Base-by-base conservation (phyloP, 1,140 invertebrate species). In the Caerostris extrusa region DNA sequence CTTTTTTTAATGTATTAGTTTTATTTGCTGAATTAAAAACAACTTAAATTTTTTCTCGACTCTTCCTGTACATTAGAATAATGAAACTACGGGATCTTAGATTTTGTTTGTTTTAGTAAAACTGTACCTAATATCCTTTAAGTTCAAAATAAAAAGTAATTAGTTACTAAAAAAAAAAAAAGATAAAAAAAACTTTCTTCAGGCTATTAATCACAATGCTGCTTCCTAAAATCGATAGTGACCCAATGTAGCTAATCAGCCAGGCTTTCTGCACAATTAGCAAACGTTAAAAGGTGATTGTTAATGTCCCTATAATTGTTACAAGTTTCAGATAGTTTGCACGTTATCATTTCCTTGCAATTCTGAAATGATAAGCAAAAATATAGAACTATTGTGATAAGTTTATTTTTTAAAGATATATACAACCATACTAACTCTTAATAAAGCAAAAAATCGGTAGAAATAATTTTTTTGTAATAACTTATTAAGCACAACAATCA, bases 241-340 rank as follows among this genome's bases (percentile, higher is more conserved):
- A 77, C 71, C 34, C 71, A 77, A 77, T 77, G 71, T 14, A 77
- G 34, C 71, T 77, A 77, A 77, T 77, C 71, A 77, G 3, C 34
- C 14, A 12, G 71, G 34, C 19, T 53, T 77, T 77, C 53, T 77
- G 34, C 71, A 77, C 53, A 19, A 77, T 77, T 77, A 77, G 71
- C 50, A 7, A 50, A 77, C 34, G 50, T 50, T 77, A 77, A 77
- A 50, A 53, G 34, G 34, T 50, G 10, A 77, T 50, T 77, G 50
- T 53, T 77, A 77, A 50, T 34, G 10, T 77, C 10, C 53, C 53
- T 12, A 5, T 50, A 77, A 77, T 77, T 77, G 53, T 77, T 77
- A 77, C 50, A 5, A 77, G 34, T 4, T 12, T 12, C 12, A 77
- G 53, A 77, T 77, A 77, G 50, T 77, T 77, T 50, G 53, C 71